Base-by-base conservation (phyloP, 2,888 invertebrate species). In the Dynastes hyllus region DNA sequence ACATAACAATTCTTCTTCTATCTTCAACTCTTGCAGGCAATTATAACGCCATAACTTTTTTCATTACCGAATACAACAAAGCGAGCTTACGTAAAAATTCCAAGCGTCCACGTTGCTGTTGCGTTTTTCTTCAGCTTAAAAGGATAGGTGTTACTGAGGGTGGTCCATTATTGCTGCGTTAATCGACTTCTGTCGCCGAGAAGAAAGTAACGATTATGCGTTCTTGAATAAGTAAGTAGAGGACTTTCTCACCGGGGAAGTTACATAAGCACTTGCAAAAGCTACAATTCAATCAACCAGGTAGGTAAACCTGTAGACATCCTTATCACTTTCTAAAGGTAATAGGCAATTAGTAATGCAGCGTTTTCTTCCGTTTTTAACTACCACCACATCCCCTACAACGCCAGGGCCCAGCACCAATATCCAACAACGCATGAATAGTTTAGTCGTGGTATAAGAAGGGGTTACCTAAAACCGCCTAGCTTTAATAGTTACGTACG, bases 21-120 rank as follows among this genome's bases (percentile, higher is more conserved):
- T 61, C 73, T 75, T 58, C 63, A 75, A 75, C 61, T 75, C 73
- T 75, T 27, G 61, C 73, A 61, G 63, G 61, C 73, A 75, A 75
- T 75, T 75, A 75, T 75, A 75, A 63, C 73, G 73, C 73, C 73
- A 75, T 75, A 75, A 75, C 73, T 75, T 75, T 75, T 71, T 75
- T 75, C 61, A 75, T 75, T 75, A 75, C 40, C 61, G 61, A 73
- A 75, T 50, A 27, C 32, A 16, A 27, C 63, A 32, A 45, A 27
- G 27, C 9, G 40, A 32, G 55, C 37, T 69, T 55, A 37, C 40
- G 71, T 9, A 73, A 73, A 61, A 73, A 73, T 73, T 45, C 27
- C 22, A 45, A 27, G 27, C n/a, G 27, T 27, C 22, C 40, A 29
- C 53, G n/a, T 29, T 55, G 40, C 16, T 61, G 61, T 13, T 58